A percentile compares a stretch with the other conserved stretches of the same genome.
Conservation (phyloP, 2,113 vertebrate species). For the Gambusia affinis region DNA sequence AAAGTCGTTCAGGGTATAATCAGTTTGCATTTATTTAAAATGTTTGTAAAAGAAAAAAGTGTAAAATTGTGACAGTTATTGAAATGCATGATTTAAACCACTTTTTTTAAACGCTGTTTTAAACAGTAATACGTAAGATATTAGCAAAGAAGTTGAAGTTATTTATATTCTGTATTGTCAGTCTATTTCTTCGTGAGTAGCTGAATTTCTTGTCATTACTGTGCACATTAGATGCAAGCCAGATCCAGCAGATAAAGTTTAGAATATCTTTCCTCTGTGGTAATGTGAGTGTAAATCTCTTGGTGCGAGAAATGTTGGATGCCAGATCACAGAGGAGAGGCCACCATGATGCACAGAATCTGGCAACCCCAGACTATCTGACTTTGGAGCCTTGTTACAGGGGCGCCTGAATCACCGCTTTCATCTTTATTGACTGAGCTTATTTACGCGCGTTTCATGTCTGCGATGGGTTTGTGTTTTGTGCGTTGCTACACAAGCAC, state of each 20-base stretch:
- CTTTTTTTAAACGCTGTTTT: background rate
- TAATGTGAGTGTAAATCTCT: slow-evolving; percentile 57
- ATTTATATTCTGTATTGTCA: slow-evolving; percentile 16
- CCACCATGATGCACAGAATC: slow-evolving; percentile 47
- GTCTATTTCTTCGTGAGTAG: background rate
- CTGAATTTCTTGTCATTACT: slow-evolving; percentile 42
- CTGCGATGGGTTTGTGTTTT: slow-evolving; percentile 44
- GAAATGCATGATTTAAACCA: background rate
- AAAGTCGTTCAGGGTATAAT: background rate
- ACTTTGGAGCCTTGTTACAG: slow-evolving; percentile 39
- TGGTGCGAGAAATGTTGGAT: slow-evolving; percentile 37
- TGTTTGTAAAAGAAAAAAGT: background rate
- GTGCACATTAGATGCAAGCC: slow-evolving; percentile 46
- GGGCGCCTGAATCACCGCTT: slow-evolving; percentile 37
- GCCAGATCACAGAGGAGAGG: slow-evolving; percentile 41
- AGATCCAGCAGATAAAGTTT: slow-evolving; percentile 46
- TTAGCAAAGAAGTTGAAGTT: background rate
- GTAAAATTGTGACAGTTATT: background rate
- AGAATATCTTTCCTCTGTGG: slow-evolving; percentile 49
- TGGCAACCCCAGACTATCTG: slow-evolving; percentile 19
- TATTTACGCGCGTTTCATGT: slow-evolving; percentile 49
- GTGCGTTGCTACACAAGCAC: slow-evolving; percentile 42
- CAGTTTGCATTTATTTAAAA: background rate
- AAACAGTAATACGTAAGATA: background rate
- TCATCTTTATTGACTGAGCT: slow-evolving; percentile 31